phyloP scores from a whole-genome alignment of 30 jellyfish, hydroid and myxozoan species.

The Aurelia sp. region DNA sequence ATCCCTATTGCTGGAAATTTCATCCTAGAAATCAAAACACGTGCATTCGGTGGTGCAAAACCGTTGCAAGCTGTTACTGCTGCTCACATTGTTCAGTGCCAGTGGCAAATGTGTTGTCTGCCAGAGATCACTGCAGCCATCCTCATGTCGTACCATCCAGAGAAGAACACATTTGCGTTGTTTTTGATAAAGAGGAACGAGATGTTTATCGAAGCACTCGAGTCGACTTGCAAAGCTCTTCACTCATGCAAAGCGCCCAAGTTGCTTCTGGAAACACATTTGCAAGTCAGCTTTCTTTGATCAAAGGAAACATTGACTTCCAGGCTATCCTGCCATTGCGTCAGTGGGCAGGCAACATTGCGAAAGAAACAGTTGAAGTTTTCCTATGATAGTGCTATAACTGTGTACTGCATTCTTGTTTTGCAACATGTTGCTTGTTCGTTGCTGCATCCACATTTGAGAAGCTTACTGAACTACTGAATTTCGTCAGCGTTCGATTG shows the following conservation, averaged over 20 bases:
- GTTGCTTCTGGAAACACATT: no score
- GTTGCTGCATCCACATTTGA: no score
- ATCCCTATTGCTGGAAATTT: not conserved
- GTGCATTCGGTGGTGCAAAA: conserved; percentile 11
- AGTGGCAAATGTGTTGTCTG: conserved; percentile 9
- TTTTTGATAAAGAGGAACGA: no score
- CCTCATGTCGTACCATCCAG: conserved; percentile 25
- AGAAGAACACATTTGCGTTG: not conserved
- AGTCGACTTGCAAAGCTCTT: no score
- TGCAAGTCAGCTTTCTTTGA: not conserved
- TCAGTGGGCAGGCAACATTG: conserved; percentile 4
- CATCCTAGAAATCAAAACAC: conserved; percentile 14
- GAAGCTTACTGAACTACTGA: no score
- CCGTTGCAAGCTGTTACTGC: not conserved
- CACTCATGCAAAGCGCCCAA: no score
- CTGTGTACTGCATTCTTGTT: no score
- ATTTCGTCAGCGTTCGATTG: no score
- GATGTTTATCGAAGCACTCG: no score
- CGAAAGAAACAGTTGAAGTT: not conserved
- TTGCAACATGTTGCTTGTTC: no score
- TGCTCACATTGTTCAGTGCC: conserved; percentile 13
- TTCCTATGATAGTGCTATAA: no score
- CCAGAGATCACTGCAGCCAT: conserved; percentile 10
- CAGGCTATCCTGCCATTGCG: conserved; percentile 1
- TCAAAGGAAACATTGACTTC: conserved; percentile 16